A percentile compares a stretch with the other conserved stretches of the same genome.
phyloP scores from a whole-genome alignment of 2,113 vertebrate genomes.

The Passer montanus region DNA sequence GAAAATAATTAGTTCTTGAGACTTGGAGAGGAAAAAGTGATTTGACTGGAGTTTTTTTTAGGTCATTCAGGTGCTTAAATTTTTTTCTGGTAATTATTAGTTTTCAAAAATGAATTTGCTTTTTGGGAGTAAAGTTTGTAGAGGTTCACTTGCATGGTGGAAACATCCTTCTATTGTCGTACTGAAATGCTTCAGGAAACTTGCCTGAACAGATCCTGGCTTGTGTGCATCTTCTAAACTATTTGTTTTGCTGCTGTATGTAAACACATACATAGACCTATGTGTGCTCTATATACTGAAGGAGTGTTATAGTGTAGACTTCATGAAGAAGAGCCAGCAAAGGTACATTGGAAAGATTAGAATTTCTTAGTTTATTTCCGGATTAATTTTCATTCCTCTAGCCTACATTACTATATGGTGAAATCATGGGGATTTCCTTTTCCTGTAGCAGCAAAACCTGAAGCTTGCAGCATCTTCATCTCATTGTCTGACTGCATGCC shows the following conservation, averaged over 20 bases:
- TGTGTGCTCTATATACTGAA: neutral
- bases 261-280: neutral
- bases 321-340: neutral
- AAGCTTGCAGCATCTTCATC: neutral
- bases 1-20: neutral
- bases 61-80: neutral
- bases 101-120: neutral
- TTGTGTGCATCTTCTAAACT: neutral
- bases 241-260: neutral
- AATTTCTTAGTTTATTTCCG: neutral
- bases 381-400: neutral
- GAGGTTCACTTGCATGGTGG: neutral
- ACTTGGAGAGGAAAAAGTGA: neutral
- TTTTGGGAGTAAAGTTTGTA: conserved; percentile 22
- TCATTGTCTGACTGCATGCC: neutral
- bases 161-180: neutral
- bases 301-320: neutral
- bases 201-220: neutral
- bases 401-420: neutral
- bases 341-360: neutral
- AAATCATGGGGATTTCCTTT: conserved; percentile 51
- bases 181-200: neutral
- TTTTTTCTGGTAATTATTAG: neutral
- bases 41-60: neutral
- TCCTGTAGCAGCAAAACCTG: conserved; percentile 27